Evolutionary conservation across 1,140 invertebrate genomes (phyloP).

Genomic region (Trachymyrmex septentrionalis): DNA sequence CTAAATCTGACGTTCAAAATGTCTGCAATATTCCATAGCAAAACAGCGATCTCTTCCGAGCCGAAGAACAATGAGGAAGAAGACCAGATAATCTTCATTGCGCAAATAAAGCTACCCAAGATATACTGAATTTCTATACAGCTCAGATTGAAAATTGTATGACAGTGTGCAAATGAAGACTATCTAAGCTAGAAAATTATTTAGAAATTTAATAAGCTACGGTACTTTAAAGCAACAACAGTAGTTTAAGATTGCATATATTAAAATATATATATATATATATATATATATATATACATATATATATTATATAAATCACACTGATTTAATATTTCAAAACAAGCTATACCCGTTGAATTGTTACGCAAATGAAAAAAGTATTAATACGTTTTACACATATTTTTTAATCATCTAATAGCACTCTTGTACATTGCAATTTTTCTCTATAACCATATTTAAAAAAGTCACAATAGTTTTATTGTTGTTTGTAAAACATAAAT

Average conservation of each 20-base stretch:
- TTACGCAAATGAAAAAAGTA: not conserved
- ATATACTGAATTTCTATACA: constrained; percentile 7
- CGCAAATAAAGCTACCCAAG: constrained; percentile 19
- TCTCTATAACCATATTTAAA: constrained; percentile 20
- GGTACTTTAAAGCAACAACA: no score
- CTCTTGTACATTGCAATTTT: not conserved
- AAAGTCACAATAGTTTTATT: not conserved
- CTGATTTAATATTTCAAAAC: not conserved
- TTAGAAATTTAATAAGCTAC: constrained; percentile 4
- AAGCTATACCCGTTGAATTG: not conserved
- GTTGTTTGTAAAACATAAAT: constrained; percentile 12
- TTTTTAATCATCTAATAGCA: not conserved
- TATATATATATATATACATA: not conserved
- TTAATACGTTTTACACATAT: not conserved
- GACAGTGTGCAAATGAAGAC: constrained; percentile 10
- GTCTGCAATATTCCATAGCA: constrained; percentile 47
- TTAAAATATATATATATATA: not conserved
- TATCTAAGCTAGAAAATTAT: not conserved
- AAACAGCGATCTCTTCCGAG: constrained; percentile 31
- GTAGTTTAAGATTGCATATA: no score
- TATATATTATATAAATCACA: not conserved
- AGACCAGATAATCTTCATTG: constrained; percentile 11
- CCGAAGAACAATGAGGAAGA: constrained; percentile 41
- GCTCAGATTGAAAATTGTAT: not conserved
- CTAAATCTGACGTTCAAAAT: constrained; percentile 51